phyloP scores from a whole-genome alignment of 2,113 vertebrate genomes.

The Neolamprologus fasciatus region DNA sequence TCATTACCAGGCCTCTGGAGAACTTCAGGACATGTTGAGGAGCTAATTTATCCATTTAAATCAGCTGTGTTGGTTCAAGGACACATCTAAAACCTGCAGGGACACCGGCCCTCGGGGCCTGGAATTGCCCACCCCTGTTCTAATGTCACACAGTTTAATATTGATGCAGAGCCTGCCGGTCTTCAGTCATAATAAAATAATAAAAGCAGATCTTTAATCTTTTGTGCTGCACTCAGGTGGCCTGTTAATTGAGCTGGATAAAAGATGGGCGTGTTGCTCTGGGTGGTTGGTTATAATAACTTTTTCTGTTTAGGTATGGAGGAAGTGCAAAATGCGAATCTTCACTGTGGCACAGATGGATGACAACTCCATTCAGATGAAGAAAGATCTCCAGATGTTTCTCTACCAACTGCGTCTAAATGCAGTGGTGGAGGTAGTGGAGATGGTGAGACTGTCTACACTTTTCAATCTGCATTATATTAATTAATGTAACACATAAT shows the following conservation, averaged over 20 bases:
- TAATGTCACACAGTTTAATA: background rate
- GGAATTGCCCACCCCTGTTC: background rate
- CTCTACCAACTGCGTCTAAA: slow-evolving; percentile 88
- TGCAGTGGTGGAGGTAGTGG: slow-evolving; percentile 92
- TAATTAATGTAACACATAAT: background rate
- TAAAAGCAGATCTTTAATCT: rapidly evolving
- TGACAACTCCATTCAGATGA: slow-evolving; percentile 98
- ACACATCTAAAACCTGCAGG: background rate
- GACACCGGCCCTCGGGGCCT: rapidly evolving
- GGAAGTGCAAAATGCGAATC: slow-evolving; percentile 91
- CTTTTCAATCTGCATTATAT: background rate
- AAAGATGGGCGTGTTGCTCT: background rate
- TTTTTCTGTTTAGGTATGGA: slow-evolving; percentile 80
- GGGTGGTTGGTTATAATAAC: background rate
- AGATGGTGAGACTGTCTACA: slow-evolving; percentile 79
- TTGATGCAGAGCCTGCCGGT: background rate
- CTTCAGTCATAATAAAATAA: background rate
- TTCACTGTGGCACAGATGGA: slow-evolving; percentile 94
- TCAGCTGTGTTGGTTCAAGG: background rate
- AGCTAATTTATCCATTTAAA: rapidly evolving
- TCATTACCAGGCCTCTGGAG: rapidly evolving
- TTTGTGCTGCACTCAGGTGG: background rate
- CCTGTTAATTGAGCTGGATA: rapidly evolving
- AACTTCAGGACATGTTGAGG: background rate
- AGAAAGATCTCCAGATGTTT: slow-evolving; percentile 92